Base-by-base conservation (phyloP, 2,888 invertebrate species). In the Bimastos eiseni region DNA sequence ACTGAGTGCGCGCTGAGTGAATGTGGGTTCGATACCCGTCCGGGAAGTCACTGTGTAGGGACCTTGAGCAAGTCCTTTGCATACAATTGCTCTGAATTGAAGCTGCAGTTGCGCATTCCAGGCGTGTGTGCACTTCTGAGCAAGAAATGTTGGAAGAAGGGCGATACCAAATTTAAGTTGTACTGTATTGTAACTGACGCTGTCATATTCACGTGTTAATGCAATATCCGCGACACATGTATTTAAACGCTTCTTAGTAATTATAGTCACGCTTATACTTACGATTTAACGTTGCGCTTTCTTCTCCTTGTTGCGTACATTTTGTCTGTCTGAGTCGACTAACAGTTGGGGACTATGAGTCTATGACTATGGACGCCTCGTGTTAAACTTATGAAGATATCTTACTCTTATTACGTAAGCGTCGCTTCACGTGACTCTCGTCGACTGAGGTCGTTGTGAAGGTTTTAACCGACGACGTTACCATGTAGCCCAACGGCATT, bases 261-360 rank as follows among this genome's bases (percentile, higher is more conserved):
- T 38, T 36, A 33, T 84, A 41, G 15, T 84, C 30, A 37, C 21
- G 30, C 41, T 30, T 21, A n/a, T 83, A 90, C 91, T 90, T 90
- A 90, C 91, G 90, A 33, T 90, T 89, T 90, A 36, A 90, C 91
- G 49, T 44, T 90, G 21, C 91, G 34, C 36, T 88, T 83, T 90
- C 90, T 33, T 49, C 90, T 44, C 88, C 49, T 88, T 34, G 89
- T 90, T 49, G 91, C 88, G 49, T 91, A 90, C 89, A 90, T 91
- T 30, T 36, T 90, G 19, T 2, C 70, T 11, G 70, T n/a, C 70
- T 70, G 2, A 49, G 24, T 70, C 70, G 30, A n/a, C n/a, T 70
- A n/a, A 55, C 13, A 30, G 5, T 11, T 30, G 55, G 55, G 30
- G 55, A 70, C 70, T n/a, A 70, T 30, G 49, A 6, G 24, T n/a